Evolutionary conservation across 2,113 vertebrate genomes (phyloP), one percentile per base, ranked within the genome.

Genomic region (Parotia lawesii): DNA sequence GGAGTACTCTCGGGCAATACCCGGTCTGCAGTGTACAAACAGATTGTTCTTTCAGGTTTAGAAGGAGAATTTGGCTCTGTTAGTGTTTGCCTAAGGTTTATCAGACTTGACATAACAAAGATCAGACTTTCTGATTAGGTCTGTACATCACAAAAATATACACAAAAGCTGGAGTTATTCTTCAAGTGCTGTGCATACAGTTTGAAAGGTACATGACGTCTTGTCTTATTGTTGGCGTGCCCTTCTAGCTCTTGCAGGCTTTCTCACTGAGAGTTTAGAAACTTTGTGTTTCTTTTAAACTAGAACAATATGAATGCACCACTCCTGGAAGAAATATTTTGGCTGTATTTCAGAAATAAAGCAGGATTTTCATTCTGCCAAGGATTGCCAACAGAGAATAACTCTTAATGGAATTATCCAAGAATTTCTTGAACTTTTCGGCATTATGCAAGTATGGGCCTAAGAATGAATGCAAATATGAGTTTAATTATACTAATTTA

Each of bases 31-130:
- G n/a, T 61, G 66, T 51, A 88, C 88, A 72, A 78, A 93, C 66
- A 71, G 56, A 72, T 93, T 94, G 94, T 96, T 95, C 93, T 91
- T 89, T 76, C 61, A 13, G 15, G 19, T 75, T 64, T 70, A 88
- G 73, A 92, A 69, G 42, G 47, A 72, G 48, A 90, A 86, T 87
- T 91, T 91, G 75, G 51, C 91, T 75, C 69, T 44, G 35, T 38
- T 58, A 40, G 50, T 64, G 33, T 86, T 86, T 95, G 51, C 53
- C 37, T 65, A 71, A 73, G 75, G 42, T 88, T 81, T 82, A 77
- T 87, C 87, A 71, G 66, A 37, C 44, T 66, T 73, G 45, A 66
- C 19, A 35, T 10, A 65, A 81, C 57, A 57, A 83, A 88, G 71
- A 79, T 84, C 1, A 9, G 44, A 33, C 61, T 86, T 88, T 50